Conservation (phyloP, 64 coral and sea anemone genomes). For the Stichodactyla mertensii region DNA sequence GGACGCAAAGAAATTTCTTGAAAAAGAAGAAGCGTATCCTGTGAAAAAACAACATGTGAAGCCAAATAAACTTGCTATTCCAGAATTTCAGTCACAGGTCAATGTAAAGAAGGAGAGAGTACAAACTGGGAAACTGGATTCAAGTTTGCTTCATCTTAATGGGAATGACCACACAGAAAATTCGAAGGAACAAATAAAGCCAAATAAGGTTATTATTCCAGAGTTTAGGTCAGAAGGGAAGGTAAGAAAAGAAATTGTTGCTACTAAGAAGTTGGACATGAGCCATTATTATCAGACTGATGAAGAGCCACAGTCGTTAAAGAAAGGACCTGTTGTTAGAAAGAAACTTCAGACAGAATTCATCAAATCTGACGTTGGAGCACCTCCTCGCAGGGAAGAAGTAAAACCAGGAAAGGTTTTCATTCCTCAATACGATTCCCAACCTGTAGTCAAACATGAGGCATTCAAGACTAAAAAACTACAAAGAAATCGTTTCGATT, state of each 20-base stretch:
- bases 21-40: no score
- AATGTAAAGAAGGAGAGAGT: background rate
- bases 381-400: no score
- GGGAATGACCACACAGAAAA: background rate
- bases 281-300: no score
- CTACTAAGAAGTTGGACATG: background rate
- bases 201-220: background rate
- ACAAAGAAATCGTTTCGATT: no score
- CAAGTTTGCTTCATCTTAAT: background rate
- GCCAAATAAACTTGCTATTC: background rate
- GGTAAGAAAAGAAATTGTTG: background rate
- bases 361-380: no score
- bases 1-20: no score
- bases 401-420: no score
- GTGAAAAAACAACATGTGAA: background rate
- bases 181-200: background rate
- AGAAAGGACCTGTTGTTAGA: background rate
- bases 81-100: background rate
- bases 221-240: background rate
- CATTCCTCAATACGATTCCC: no score
- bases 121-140: background rate
- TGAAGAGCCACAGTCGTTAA: background rate
- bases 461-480: no score
- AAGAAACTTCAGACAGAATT: no score
- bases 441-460: no score